Conservation (phyloP, 1,140 invertebrate genomes). For the Brachionus paranguensis region DNA sequence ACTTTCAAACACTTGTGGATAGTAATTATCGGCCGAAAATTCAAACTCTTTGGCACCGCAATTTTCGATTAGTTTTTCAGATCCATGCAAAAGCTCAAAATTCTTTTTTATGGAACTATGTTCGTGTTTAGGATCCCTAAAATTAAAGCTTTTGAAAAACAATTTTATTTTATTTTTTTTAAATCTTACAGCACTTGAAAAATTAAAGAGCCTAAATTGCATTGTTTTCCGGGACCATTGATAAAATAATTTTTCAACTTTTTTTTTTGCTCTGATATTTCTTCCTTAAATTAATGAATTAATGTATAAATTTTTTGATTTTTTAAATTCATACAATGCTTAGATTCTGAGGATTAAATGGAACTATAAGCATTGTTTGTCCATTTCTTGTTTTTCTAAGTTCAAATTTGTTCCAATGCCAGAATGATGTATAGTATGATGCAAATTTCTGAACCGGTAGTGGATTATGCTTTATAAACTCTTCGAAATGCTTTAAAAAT, state of each 20-base stretch:
- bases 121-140: not conserved
- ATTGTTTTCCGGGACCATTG: not conserved
- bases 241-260: not conserved
- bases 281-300: not conserved
- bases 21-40: conserved; percentile 1
- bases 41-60: not conserved
- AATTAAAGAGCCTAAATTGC: not conserved
- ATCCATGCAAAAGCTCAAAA: not conserved
- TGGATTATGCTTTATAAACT: not conserved
- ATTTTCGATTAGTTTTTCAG: not conserved
- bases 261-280: not conserved
- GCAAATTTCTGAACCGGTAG: not conserved
- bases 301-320: not conserved
- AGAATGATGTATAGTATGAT: not conserved
- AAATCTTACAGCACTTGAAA: conserved; percentile 1
- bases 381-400: not conserved
- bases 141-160: not conserved
- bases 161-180: not conserved
- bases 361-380: conserved; percentile 9
- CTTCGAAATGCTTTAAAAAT: conserved; percentile 26
- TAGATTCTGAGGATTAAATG: conserved; percentile 30
- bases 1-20: conserved; percentile 15
- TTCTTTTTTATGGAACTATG: not conserved
- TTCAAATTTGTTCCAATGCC: conserved; percentile 26
- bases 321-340: not conserved